These are phyloP conservation scores for Luehdorfia chinensis DNA, from an alignment of 1,140 invertebrate species.

Conservation along the genomic window DNA sequence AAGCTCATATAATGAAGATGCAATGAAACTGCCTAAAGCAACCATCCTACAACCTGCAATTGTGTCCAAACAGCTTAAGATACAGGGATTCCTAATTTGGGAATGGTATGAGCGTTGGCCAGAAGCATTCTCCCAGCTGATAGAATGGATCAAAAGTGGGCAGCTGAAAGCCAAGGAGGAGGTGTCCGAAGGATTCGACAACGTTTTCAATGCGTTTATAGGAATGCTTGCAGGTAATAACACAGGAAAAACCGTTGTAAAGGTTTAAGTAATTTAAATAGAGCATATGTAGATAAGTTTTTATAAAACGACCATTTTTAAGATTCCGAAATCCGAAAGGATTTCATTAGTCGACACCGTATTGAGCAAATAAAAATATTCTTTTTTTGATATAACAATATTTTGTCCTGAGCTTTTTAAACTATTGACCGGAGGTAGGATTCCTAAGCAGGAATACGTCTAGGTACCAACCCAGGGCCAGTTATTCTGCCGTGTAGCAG, in stretches of 20 bases:
- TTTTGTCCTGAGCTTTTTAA: neutral
- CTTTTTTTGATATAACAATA: too few species aligned
- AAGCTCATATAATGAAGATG: conserved; percentile 8
- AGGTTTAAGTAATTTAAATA: conserved; percentile 52
- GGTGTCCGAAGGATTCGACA: conserved; percentile 78
- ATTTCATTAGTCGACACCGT: too few species aligned
- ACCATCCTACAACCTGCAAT: conserved; percentile 4
- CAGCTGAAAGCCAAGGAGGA: conserved; percentile 76
- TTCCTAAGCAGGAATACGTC: too few species aligned
- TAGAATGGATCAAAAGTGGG: conserved; percentile 72
- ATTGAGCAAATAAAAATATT: too few species aligned
- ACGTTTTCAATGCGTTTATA: conserved; percentile 77
- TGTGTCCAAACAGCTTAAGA: conserved; percentile 2
- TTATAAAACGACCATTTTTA: too few species aligned
- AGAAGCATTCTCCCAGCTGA: conserved; percentile 60
- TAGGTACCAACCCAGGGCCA: too few species aligned
- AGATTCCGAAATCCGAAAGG: too few species aligned
- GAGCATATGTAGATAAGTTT: too few species aligned
- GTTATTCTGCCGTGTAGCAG: too few species aligned
- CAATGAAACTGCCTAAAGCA: conserved; percentile 4
- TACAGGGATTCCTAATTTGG: conserved; percentile 12
- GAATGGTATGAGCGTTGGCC: conserved; percentile 30
- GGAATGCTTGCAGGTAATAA: conserved; percentile 77
- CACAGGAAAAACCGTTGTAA: conserved; percentile 78
- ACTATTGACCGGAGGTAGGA: too few species aligned